Percentiles rank a stretch among this genome's conserved stretches.
Evolutionary conservation across 1,140 invertebrate species (phyloP).

Genomic region (Melitaea cinxia): DNA sequence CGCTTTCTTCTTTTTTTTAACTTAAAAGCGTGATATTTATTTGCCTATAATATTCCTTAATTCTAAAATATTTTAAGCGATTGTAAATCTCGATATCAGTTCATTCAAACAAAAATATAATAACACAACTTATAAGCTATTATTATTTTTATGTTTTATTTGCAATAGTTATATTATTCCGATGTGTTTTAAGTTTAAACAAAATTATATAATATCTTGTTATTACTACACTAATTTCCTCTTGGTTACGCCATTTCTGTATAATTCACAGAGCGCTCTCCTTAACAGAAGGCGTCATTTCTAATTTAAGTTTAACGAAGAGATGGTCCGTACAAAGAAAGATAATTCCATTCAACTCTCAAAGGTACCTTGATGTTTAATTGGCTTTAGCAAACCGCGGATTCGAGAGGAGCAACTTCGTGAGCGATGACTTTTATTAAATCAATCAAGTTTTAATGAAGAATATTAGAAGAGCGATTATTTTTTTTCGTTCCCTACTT

Average conservation of each 20-base stretch:
- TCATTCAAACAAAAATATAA: too few species aligned
- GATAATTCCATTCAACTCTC: slow-evolving; percentile 31
- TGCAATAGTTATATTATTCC: too few species aligned
- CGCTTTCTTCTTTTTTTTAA: too few species aligned
- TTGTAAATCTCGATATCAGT: too few species aligned
- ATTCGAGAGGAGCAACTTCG: slow-evolving; percentile 2
- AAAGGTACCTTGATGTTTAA: slow-evolving; percentile 31
- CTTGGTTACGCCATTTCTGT: slow-evolving; percentile 4
- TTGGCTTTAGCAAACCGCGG: slow-evolving; percentile 22
- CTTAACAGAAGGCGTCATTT: slow-evolving; percentile 15
- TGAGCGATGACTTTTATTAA: slow-evolving; percentile 3
- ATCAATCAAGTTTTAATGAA: not conserved
- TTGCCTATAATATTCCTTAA: too few species aligned
- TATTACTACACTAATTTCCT: not conserved
- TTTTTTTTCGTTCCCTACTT: not conserved
- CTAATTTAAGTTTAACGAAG: slow-evolving; percentile 33
- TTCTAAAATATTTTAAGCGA: too few species aligned
- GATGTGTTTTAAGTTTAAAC: too few species aligned
- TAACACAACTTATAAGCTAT: too few species aligned
- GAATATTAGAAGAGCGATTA: not conserved
- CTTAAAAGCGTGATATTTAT: too few species aligned
- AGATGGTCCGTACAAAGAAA: slow-evolving; percentile 26
- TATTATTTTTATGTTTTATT: too few species aligned
- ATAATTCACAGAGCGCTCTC: slow-evolving; percentile 27
- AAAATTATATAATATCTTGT: not conserved